phyloP scores from a whole-genome alignment of 2,797 vertebrate genomes.

The Otolemur crassicaudatus region DNA sequence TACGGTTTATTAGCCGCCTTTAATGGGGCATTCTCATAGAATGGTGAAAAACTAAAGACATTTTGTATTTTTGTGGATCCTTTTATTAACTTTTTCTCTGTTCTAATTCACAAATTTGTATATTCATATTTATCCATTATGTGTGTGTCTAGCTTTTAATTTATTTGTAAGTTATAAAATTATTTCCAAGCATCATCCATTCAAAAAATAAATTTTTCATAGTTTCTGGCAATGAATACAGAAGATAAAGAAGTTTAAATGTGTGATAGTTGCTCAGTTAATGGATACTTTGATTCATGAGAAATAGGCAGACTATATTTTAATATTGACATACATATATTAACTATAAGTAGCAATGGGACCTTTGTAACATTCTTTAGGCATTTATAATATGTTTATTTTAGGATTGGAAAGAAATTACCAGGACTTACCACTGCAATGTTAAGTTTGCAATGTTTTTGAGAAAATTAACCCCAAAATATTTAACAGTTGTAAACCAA shows the following conservation, averaged over 20 bases:
- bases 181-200: slow-evolving; percentile 17
- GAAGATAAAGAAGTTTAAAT: not conserved
- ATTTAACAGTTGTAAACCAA: not conserved
- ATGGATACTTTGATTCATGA: not conserved
- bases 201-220: not conserved
- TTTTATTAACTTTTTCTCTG: slow-evolving; percentile 14
- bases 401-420: slow-evolving; percentile 3
- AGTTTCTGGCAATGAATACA: not conserved
- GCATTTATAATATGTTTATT: not conserved
- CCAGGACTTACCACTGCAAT: not conserved
- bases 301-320: not conserved
- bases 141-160: not conserved
- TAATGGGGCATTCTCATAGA: not conserved
- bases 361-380: slow-evolving; percentile 9
- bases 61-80: not conserved
- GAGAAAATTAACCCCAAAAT: not conserved
- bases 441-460: not conserved
- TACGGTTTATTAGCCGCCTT: not conserved
- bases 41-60: not conserved
- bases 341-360: not conserved
- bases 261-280: not conserved
- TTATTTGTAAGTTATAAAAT: slow-evolving; percentile 35
- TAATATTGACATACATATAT: not conserved
- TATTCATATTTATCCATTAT: not conserved
- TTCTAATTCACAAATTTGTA: not conserved